Percentiles rank a stretch among this genome's conserved stretches.
Evolutionary conservation across 1,140 invertebrate species (phyloP).

Genomic region (Drosophila bocki): DNA sequence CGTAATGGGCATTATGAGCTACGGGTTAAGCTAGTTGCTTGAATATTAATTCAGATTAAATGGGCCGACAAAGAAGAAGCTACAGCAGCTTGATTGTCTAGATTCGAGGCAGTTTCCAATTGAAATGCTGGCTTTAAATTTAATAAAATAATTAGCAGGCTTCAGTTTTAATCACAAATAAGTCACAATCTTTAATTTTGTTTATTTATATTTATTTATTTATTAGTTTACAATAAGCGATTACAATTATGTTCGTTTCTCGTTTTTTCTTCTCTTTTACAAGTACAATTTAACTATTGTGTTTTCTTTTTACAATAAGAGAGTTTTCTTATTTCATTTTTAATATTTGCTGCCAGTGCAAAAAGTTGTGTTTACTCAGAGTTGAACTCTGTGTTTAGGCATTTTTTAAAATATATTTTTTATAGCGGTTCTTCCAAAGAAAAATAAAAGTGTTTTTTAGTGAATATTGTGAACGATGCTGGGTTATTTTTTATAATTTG

Average conservation of each 20-base stretch:
- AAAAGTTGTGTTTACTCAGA: constrained; percentile 66
- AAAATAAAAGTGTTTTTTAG: constrained; percentile 70
- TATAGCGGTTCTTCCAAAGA: constrained; percentile 49
- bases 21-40: constrained; percentile 47
- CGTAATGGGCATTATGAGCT: constrained; percentile 35
- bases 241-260: constrained; percentile 76
- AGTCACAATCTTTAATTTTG: constrained; percentile 15
- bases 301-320: constrained; percentile 74
- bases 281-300: constrained; percentile 85
- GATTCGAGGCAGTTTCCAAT: constrained; percentile 23
- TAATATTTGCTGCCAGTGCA: constrained; percentile 84
- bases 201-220: constrained; percentile 84
- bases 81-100: constrained; percentile 21
- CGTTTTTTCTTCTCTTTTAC: constrained; percentile 61
- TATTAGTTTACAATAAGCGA: constrained; percentile 85
- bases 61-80: constrained; percentile 50
- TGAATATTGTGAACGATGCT: constrained; percentile 67
- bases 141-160: constrained; percentile 27
- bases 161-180: neutral
- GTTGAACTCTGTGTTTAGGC: constrained; percentile 47
- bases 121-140: constrained; percentile 28
- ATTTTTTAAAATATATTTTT: constrained; percentile 12
- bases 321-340: constrained; percentile 27
- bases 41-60: constrained; percentile 59
- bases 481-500: constrained; percentile 48